Conservation (phyloP, 2,113 vertebrate species). For the Brachirus orientalis region DNA sequence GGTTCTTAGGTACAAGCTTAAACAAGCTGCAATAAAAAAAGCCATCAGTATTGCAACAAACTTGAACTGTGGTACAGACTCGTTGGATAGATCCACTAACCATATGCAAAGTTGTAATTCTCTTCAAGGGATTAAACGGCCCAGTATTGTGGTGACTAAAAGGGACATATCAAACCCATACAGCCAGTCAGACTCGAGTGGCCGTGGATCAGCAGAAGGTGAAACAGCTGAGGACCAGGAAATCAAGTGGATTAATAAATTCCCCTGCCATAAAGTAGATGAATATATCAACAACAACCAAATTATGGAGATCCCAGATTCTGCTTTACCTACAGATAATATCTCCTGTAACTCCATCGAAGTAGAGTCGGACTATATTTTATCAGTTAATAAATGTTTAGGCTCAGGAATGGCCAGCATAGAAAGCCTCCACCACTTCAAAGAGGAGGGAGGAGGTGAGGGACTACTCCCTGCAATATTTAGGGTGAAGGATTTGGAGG, state of each 20-base stretch:
- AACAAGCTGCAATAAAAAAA: constrained; percentile 76
- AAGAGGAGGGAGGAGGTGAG: constrained; percentile 77
- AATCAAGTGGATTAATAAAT: constrained; percentile 89
- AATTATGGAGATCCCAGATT: constrained; percentile 75
- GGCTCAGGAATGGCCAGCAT: constrained; percentile 65
- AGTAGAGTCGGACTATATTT: constrained; percentile 49
- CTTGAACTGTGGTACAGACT: constrained; percentile 49
- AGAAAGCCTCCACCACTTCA: constrained; percentile 76
- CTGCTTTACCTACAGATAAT: constrained; percentile 82
- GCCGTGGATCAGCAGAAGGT: constrained; percentile 87
- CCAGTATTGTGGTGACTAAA: constrained; percentile 71
- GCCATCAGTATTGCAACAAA: constrained; percentile 54
- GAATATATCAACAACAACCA: constrained; percentile 59
- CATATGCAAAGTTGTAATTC: constrained; percentile 44
- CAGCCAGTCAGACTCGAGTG: constrained; percentile 84
- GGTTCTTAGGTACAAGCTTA: constrained; percentile 82
- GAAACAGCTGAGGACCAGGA: constrained; percentile 92
- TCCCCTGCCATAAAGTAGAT: constrained; percentile 74
- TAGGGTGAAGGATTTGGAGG: constrained; percentile 67
- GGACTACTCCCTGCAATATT: constrained; percentile 67
- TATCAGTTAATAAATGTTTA: constrained; percentile 49
- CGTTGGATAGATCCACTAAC: constrained; percentile 32
- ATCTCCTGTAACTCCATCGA: constrained; percentile 84
- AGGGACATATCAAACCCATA: constrained; percentile 67
- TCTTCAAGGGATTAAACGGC: constrained; percentile 74